A percentile compares a stretch with the other conserved stretches of the same genome.
Evolutionary conservation across 2,888 invertebrate species (phyloP).

Genomic region (Pachymerium ferrugineum): DNA sequence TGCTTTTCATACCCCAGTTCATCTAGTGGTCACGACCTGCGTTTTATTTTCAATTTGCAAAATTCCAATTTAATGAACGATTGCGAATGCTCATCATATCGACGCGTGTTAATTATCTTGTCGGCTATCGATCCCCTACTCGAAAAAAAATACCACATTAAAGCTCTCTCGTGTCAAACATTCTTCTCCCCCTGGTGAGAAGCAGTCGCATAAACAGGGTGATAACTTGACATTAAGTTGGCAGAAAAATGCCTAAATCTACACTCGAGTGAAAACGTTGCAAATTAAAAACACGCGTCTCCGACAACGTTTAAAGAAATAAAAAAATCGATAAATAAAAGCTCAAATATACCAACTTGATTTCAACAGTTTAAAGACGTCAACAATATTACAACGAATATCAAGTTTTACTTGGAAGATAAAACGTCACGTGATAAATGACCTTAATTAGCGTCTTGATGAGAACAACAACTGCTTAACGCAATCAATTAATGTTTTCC

Average conservation of each 20-base stretch:
- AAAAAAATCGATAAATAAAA: neutral
- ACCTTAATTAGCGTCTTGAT: neutral
- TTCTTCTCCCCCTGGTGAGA: neutral
- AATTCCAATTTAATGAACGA: neutral
- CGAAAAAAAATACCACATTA: neutral
- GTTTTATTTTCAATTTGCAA: too few species aligned
- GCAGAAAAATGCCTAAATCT: neutral
- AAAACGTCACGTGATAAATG: neutral
- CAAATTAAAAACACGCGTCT: slow-evolving; percentile 4
- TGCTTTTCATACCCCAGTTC: neutral
- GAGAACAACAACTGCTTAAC: neutral
- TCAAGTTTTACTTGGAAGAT: neutral
- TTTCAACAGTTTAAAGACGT: too few species aligned
- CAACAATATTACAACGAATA: neutral
- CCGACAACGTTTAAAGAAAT: neutral
- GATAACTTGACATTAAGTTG: slow-evolving; percentile 8
- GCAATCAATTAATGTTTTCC: neutral
- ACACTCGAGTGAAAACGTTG: neutral
- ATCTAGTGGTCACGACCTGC: too few species aligned
- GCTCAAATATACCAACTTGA: too few species aligned
- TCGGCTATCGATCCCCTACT: neutral
- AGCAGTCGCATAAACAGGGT: slow-evolving; percentile 5
- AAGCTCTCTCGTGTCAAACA: neutral
- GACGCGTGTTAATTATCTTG: neutral
- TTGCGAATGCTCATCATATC: neutral